Evolutionary conservation across 2,113 vertebrate species (phyloP), one percentile per base, ranked within the genome.

Genomic region (Theropithecus gelada): DNA sequence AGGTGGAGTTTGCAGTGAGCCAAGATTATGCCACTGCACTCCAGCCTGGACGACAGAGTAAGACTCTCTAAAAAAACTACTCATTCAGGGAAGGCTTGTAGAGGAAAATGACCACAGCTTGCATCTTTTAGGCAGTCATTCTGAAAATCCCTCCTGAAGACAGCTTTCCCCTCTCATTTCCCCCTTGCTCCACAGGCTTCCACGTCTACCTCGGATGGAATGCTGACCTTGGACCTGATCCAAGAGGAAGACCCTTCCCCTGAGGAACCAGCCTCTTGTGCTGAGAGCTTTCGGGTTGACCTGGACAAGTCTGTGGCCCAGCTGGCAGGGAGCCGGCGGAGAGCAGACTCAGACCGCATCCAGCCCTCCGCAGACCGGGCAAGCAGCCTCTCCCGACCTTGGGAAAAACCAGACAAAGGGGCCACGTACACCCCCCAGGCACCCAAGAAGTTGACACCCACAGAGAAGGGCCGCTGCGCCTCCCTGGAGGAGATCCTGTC

Each of bases 161-260:
- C 23, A 0, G 8, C 23, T 78, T 13, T 11, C 3, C 10, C 38
- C 1, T 16, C 14, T 48, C 50, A 1, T 32, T 1, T 40, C 61
- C 0, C 0, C 38, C 8, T 92, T 50, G 55, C 23, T 90, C 38
- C 70, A 0, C 96, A 99, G 99, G 99, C 99, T 83, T 99, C 99
- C 55, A 99, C 99, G 97, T 99, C 99, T 89, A 99, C 99, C 61
- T 99, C 99, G 0, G 99, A 99, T 0, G 99, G 99, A 92, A 99
- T 99, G 99, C 98, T 99, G 98, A 99, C 99, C 3, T 99, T 99
- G n/a, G 99, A 99, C 98, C 99, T 99, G 97, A 99, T 99, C 98
- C 99, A 99, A 96, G 99, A 99, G 97, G 99, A 99, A 40, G 99
- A 99, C 8, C 50, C 98, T 35, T 97, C 98, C 40, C 97, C 98